Conservation (phyloP, 2,888 invertebrate species). For the Lepidocyrtinus sp. region DNA sequence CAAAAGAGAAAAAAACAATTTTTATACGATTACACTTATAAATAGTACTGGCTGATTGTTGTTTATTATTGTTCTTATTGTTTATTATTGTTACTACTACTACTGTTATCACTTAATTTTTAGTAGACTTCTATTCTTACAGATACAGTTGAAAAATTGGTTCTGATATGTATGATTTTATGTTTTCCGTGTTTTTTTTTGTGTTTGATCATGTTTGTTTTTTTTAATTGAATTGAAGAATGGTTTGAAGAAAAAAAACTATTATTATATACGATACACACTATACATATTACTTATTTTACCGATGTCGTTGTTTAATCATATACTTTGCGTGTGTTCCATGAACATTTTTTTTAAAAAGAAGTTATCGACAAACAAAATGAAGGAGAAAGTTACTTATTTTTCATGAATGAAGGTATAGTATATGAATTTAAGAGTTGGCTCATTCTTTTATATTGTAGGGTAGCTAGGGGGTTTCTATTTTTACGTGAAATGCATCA, state of each 20-base stretch:
- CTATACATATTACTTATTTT: slow-evolving; percentile 35
- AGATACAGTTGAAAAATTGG: slow-evolving; percentile 40
- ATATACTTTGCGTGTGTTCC: slow-evolving; percentile 61
- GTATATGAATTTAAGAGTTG: no score
- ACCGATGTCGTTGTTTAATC: slow-evolving; percentile 45
- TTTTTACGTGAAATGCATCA: no score
- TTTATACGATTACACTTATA: slow-evolving; percentile 63
- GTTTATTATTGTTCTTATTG: slow-evolving; percentile 52
- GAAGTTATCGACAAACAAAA: slow-evolving; percentile 29
- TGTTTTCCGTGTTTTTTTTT: slow-evolving; percentile 3
- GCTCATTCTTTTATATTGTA: no score
- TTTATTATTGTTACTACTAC: slow-evolving; percentile 29
- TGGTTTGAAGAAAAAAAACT: slow-evolving; percentile 42
- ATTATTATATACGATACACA: slow-evolving; percentile 39
- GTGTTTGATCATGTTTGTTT: slow-evolving; percentile 44
- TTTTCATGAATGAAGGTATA: background rate
- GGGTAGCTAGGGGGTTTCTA: background rate
- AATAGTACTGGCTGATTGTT: slow-evolving; percentile 61
- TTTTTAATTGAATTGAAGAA: slow-evolving; percentile 42
- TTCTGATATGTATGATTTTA: slow-evolving; percentile 48
- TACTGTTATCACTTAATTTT: slow-evolving; percentile 34
- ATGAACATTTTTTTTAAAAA: slow-evolving; percentile 47
- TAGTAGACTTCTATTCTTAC: slow-evolving; percentile 28
- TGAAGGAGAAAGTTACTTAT: slow-evolving; percentile 24
- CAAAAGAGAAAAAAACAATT: slow-evolving; percentile 49